These are phyloP conservation scores for Actinia equina DNA, from an alignment of 64 coral and sea anemone species.

Conservation along the genomic window DNA sequence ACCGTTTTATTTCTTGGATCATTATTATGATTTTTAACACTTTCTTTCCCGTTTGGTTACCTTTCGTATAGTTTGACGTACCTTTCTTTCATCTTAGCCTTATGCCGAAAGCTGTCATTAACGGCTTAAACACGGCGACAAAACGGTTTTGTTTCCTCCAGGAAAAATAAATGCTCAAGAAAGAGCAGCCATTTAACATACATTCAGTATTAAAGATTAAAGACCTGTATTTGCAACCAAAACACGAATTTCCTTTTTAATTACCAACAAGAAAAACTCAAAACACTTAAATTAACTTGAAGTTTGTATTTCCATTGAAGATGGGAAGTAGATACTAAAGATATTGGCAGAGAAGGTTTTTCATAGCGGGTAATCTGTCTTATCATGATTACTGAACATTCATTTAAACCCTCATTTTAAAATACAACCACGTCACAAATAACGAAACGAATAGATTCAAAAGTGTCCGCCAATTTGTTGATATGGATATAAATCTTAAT, in stretches of 20 bases:
- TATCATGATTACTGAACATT: not conserved
- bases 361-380: not conserved
- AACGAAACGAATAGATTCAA: not conserved
- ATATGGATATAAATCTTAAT: slow-evolving; percentile 1
- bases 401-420: not conserved
- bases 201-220: not conserved
- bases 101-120: too few species aligned
- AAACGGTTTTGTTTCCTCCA: too few species aligned
- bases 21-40: too few species aligned
- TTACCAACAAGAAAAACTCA: not conserved
- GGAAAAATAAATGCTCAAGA: too few species aligned
- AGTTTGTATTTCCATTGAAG: slow-evolving; percentile 4
- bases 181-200: too few species aligned
- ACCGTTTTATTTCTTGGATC: too few species aligned
- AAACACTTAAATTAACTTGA: slow-evolving; percentile 5
- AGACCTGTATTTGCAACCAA: not conserved
- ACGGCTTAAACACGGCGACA: too few species aligned
- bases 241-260: not conserved
- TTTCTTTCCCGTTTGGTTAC: too few species aligned
- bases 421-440: not conserved
- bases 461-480: slow-evolving; percentile 12
- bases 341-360: not conserved
- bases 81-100: too few species aligned
- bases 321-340: not conserved
- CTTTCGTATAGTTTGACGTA: too few species aligned